phyloP scores from a whole-genome alignment of 2,888 invertebrate species.

The Perdita meconis region DNA sequence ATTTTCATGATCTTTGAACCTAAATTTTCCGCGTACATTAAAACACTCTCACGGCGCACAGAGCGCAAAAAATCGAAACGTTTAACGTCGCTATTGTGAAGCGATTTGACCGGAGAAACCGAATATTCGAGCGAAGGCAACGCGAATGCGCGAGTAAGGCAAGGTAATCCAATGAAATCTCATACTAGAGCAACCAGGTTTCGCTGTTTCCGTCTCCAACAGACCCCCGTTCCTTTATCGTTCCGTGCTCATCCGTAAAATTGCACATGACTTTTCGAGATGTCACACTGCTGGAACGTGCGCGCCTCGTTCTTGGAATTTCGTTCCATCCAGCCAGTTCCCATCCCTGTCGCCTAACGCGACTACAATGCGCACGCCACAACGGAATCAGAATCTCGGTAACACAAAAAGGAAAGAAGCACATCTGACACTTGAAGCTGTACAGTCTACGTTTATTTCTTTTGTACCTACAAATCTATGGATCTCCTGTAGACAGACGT shows the following conservation, averaged over 20 bases:
- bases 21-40: neutral
- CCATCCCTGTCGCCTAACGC: neutral
- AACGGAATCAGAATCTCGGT: slow-evolving; percentile 4
- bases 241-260: slow-evolving; percentile 66
- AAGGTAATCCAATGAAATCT: slow-evolving; percentile 58
- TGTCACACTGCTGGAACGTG: slow-evolving; percentile 48
- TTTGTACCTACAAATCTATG: neutral
- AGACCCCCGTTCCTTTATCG: slow-evolving; percentile 50
- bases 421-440: neutral
- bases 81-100: slow-evolving; percentile 10
- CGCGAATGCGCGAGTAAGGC: slow-evolving; percentile 12
- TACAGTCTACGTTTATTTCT: neutral
- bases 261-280: slow-evolving; percentile 65
- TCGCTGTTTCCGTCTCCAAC: slow-evolving; percentile 45
- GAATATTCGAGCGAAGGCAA: slow-evolving; percentile 24
- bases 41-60: neutral
- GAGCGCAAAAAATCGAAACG: slow-evolving; percentile 5
- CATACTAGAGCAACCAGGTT: slow-evolving; percentile 29
- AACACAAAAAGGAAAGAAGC: slow-evolving; percentile 4
- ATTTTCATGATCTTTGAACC: neutral
- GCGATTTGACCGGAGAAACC: neutral
- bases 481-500: too few relatives aligned
- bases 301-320: slow-evolving; percentile 31
- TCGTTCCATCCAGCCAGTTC: slow-evolving; percentile 8
- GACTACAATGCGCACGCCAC: neutral